Evolutionary conservation across 2,113 vertebrate species (phyloP).

Genomic region (Prochilodus magdalenae): DNA sequence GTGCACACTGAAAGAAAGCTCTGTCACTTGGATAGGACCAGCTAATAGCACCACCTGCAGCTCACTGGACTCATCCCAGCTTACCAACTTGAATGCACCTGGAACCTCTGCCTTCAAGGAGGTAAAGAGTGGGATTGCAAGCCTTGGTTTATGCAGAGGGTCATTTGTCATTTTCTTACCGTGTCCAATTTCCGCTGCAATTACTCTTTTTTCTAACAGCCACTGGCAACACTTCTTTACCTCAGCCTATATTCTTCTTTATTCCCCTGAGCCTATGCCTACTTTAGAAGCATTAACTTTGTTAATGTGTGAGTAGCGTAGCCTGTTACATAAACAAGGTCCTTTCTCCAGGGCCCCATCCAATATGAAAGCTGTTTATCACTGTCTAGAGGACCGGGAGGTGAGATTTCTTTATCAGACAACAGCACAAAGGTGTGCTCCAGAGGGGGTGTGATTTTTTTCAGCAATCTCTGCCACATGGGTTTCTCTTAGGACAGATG

Average conservation of each 20-base stretch:
- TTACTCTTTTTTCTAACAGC: neutral
- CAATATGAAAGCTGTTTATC: slow-evolving; percentile 47
- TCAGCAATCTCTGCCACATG: slow-evolving; percentile 7
- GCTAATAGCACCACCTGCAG: slow-evolving; percentile 48
- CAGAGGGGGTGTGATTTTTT: slow-evolving; percentile 26
- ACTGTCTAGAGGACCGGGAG: slow-evolving; percentile 26
- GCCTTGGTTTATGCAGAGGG: neutral
- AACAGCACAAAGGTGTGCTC: slow-evolving; percentile 19
- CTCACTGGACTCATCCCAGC: slow-evolving; percentile 60
- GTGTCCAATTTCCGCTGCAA: neutral
- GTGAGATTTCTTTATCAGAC: slow-evolving; percentile 42
- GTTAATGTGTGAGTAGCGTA: slow-evolving; percentile 27
- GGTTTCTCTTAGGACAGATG: slow-evolving; percentile 40
- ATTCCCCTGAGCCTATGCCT: slow-evolving; percentile 9
- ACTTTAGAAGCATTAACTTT: slow-evolving; percentile 23
- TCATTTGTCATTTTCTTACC: neutral
- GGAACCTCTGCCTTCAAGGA: slow-evolving; percentile 75
- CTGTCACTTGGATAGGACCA: slow-evolving; percentile 11
- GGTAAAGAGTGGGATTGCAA: slow-evolving; percentile 64
- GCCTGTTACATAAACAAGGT: slow-evolving; percentile 12
- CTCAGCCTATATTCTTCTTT: neutral
- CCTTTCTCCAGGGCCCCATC: slow-evolving; percentile 27
- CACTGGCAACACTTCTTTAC: neutral
- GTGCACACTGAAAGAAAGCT: slow-evolving; percentile 60
- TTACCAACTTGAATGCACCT: slow-evolving; percentile 76